Base-by-base conservation (phyloP, 2,797 vertebrate species). In the Carduelis carduelis region DNA sequence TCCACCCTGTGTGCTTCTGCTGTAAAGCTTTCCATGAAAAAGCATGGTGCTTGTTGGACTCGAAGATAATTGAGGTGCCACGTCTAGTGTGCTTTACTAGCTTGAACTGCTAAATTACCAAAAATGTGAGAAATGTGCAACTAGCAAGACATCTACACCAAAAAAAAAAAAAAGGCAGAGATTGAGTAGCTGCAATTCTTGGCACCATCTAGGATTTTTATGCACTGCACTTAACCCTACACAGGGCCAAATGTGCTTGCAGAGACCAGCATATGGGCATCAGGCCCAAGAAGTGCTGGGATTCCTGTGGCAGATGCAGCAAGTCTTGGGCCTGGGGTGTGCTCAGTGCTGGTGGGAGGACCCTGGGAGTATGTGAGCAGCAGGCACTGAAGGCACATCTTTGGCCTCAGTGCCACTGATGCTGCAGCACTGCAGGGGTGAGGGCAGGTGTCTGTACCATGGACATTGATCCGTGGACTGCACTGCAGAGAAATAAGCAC, bases 381-480 rank as follows among this genome's bases (percentile, higher is more conserved):
- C n/a, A 34, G 50, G 43, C 9, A 2, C 34, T 30, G 57, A 4
- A 37, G 46, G n/a, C 56, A 9, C 1, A 1, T 37, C 53, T 64
- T 44, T 49, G 76, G 32, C 28, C 57, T 50, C 10, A 2, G 47
- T 46, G 53, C 23, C 32, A 13, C 35, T 1, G 0, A 2, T 22
- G n/a, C 57, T 16, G 30, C 59, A 34, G 74, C 52, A 19, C 23
- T 60, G 63, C 8, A 5, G 9, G n/a, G 46, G 6, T 44, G n/a
- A 39, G 68, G 20, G 43, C 75, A 39, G 72, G 32, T 3, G 0
- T 56, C 41, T 16, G 1, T 43, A 22, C 69, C 14, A 1, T 6
- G 8, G 27, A 8, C 0, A 0, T 18, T 83, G 59, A 37, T 64
- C 53, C n/a, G 60, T 0, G 1, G 63, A 56, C 41, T 9, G 6